phyloP scores from a whole-genome alignment of 2,113 vertebrate species.

The Boulengeromyrus knoepffleri region DNA sequence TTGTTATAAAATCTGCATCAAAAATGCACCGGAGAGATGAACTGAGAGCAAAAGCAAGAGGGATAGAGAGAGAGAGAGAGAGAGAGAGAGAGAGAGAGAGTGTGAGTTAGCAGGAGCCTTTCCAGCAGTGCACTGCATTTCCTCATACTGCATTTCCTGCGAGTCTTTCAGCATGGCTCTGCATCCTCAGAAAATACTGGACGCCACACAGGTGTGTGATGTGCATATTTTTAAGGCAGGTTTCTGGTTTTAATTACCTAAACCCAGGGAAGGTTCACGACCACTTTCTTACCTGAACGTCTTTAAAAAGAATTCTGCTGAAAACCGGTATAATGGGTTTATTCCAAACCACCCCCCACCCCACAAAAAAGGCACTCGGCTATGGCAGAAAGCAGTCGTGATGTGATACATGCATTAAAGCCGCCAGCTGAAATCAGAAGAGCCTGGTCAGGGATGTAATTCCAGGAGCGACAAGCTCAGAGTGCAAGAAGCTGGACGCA shows the following conservation, averaged over 20 bases:
- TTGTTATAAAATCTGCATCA: neutral
- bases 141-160: neutral
- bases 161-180: neutral
- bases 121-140: neutral
- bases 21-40: neutral
- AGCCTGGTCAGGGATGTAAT: neutral
- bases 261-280: neutral
- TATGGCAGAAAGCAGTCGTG: neutral
- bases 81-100: neutral
- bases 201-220: neutral
- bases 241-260: neutral
- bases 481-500: neutral
- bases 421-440: neutral
- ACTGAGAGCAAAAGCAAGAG: neutral
- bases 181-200: neutral
- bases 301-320: neutral
- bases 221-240: neutral
- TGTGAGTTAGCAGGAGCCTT: neutral
- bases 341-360: neutral
- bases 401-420: slow-evolving; percentile 5
- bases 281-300: neutral
- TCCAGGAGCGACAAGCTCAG: neutral
- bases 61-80: neutral
- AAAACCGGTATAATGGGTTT: neutral
- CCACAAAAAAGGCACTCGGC: neutral